phyloP scores from a whole-genome alignment of 2,113 vertebrate genomes.

The Phylloscopus trochilus region DNA sequence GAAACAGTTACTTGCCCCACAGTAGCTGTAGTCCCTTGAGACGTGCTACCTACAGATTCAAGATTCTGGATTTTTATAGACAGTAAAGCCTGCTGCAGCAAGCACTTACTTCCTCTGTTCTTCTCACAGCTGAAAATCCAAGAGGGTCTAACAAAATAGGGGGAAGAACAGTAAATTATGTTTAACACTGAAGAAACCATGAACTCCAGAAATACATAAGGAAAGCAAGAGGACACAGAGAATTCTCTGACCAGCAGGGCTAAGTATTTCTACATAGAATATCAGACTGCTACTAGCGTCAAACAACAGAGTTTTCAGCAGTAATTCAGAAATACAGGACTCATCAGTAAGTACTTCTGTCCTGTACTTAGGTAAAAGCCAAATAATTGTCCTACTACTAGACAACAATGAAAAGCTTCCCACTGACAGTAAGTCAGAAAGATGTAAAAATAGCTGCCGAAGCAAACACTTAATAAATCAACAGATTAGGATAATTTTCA shows the following conservation, averaged over 20 bases:
- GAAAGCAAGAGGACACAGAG: not conserved
- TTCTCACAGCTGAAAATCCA: not conserved
- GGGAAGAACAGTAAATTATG: not conserved
- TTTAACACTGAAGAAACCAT: not conserved
- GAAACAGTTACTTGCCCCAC: not conserved
- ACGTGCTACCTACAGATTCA: not conserved
- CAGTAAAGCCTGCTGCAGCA: not conserved
- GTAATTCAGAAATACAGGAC: not conserved
- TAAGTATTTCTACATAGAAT: not conserved
- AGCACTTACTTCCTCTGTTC: not conserved
- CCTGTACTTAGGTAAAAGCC: not conserved
- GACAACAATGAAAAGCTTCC: not conserved
- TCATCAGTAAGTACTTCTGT: not conserved
- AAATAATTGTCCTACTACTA: not conserved
- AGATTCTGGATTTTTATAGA: not conserved
- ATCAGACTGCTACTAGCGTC: not conserved
- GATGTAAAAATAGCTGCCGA: not conserved
- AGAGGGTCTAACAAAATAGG: not conserved
- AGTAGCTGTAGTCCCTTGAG: not conserved
- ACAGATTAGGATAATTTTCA: constrained; percentile 1
- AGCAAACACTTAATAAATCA: constrained; percentile 23
- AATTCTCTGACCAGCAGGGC: not conserved
- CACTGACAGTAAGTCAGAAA: not conserved
- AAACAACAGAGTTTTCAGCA: not conserved
- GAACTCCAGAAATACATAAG: not conserved